phyloP scores from a whole-genome alignment of 92 coral and sea anemone species.

The Montipora capitata region DNA sequence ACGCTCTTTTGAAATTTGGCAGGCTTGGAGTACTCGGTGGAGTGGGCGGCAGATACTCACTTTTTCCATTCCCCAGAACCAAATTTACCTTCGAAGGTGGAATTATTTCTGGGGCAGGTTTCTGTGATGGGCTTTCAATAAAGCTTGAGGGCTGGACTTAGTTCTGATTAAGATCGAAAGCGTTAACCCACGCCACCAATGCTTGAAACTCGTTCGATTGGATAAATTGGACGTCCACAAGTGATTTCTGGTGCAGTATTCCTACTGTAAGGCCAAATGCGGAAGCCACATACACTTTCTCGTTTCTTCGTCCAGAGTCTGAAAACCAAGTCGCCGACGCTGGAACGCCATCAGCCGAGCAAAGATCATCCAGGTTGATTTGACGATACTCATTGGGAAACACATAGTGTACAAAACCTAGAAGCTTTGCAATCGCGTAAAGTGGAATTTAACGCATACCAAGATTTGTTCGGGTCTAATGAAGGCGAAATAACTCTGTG shows the following conservation, averaged over 20 bases:
- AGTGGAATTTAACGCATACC: conserved; percentile 36
- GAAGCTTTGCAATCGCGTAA: conserved; percentile 28
- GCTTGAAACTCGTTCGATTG: conserved; percentile 12
- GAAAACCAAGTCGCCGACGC: conserved; percentile 40
- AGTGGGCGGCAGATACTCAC: no score
- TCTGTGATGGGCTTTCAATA: no score
- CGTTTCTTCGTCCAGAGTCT: conserved; percentile 12
- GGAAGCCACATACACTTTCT: conserved; percentile 27
- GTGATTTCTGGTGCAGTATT: conserved; percentile 8
- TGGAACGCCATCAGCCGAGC: conserved; percentile 19
- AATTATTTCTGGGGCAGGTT: no score
- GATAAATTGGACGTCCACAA: conserved; percentile 2
- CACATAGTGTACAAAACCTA: not conserved
- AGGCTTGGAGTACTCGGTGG: no score
- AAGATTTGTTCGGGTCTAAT: conserved; percentile 12
- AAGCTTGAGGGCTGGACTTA: no score
- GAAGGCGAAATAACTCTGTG: not conserved
- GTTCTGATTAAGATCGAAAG: not conserved
- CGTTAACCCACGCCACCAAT: conserved; percentile 14
- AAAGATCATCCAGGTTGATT: conserved; percentile 5
- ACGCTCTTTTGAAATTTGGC: no score
- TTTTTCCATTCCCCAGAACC: no score
- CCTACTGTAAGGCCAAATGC: not conserved
- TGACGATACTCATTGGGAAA: conserved; percentile 30
- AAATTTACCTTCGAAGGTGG: no score